A percentile compares a stretch with the other conserved stretches of the same genome.
phyloP scores from a whole-genome alignment of 1,140 invertebrate genomes.

The Polypedilum pembai region DNA sequence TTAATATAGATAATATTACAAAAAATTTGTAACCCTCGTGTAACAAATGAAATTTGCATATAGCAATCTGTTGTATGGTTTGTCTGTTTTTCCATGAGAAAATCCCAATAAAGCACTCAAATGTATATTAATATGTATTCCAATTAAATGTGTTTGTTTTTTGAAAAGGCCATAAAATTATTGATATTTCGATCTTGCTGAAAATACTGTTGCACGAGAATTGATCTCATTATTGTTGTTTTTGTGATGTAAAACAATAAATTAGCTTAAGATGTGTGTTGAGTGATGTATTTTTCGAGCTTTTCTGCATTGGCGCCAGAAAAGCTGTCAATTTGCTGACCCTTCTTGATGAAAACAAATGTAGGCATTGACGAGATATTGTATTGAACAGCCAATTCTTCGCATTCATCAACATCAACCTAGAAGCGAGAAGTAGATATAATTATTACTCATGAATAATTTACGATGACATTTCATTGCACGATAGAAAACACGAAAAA shows the following conservation, averaged over 20 bases:
- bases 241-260: no score
- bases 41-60: no score
- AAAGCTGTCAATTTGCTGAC: conserved; percentile 61
- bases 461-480: not conserved
- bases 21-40: no score
- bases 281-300: conserved; percentile 56
- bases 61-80: no score
- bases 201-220: not conserved
- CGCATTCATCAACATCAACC: conserved; percentile 86
- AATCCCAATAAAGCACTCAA: no score
- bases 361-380: conserved; percentile 86
- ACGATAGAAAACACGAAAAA: not conserved
- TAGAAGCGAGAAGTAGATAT: conserved; percentile 46
- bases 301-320: conserved; percentile 72
- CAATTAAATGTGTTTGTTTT: no score
- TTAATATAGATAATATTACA: no score
- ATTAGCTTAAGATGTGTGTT: conserved; percentile 44
- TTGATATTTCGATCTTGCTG: not conserved
- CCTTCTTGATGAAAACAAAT: conserved; percentile 81
- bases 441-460: not conserved
- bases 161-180: no score
- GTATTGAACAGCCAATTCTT: conserved; percentile 72
- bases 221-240: no score
- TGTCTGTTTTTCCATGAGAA: no score
- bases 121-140: no score